phyloP scores from a whole-genome alignment of 2,113 vertebrate genomes.

The Solenodon paradoxus region DNA sequence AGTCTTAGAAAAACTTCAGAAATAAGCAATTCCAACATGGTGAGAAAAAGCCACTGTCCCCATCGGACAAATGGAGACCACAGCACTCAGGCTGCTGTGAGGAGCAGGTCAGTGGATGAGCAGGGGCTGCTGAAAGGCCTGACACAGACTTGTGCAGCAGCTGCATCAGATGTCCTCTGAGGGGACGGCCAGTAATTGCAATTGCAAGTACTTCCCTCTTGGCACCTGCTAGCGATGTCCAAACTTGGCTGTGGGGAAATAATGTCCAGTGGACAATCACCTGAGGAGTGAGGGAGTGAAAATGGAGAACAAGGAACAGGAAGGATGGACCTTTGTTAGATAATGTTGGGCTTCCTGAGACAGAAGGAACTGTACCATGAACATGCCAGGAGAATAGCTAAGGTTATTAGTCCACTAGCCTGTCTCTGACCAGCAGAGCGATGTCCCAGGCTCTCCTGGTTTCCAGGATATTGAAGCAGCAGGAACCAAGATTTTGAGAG shows the following conservation, averaged over 20 bases:
- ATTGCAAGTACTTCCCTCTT: neutral
- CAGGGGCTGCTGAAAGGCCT: neutral
- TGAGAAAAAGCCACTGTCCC: neutral
- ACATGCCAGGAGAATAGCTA: neutral
- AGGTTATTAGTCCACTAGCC: neutral
- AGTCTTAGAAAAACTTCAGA: neutral
- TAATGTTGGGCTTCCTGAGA: neutral
- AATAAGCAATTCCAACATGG: neutral
- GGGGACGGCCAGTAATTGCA: neutral
- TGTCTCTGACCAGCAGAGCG: neutral
- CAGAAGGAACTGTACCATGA: neutral
- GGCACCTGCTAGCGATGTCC: neutral
- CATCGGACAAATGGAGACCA: neutral
- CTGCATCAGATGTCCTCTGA: too few relatives aligned
- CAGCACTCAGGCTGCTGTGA: neutral
- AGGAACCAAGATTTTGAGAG: neutral
- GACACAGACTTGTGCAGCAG: fast-evolving
- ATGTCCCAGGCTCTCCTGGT: neutral
- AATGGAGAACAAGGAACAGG: neutral
- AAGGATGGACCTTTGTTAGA: neutral
- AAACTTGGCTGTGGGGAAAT: neutral
- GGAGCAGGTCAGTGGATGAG: too few relatives aligned
- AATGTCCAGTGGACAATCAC: neutral
- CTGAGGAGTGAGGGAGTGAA: neutral
- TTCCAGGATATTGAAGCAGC: neutral